phyloP scores from a whole-genome alignment of 1,140 invertebrate genomes.

The Pseudachorutes palmiensis region DNA sequence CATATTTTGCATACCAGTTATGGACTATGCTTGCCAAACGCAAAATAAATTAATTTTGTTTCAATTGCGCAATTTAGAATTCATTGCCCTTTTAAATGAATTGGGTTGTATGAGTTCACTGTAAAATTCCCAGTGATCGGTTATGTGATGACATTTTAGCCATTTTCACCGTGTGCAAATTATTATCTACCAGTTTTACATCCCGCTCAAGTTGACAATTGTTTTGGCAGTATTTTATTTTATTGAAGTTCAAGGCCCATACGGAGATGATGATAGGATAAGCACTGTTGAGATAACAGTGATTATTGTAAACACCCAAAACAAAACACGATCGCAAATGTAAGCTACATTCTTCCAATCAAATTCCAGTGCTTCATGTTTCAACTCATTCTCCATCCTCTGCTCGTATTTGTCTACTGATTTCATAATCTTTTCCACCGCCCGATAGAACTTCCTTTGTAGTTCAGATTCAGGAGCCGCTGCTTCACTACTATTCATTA shows the following conservation, averaged over 20 bases:
- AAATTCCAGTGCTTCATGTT: constrained; percentile 55
- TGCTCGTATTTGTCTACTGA: constrained; percentile 64
- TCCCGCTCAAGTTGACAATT: too few species aligned
- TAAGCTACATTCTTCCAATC: constrained; percentile 73
- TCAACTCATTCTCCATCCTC: constrained; percentile 57
- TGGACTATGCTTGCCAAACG: too few species aligned
- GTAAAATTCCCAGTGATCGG: too few species aligned
- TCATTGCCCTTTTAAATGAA: too few species aligned
- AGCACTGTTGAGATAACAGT: constrained; percentile 56
- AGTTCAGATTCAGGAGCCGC: constrained; percentile 33
- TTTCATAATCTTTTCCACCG: constrained; percentile 58
- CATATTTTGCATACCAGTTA: too few species aligned
- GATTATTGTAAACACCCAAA: constrained; percentile 58
- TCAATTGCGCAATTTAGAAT: too few species aligned
- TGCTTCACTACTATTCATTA: neutral
- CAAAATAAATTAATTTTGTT: too few species aligned
- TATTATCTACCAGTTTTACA: too few species aligned
- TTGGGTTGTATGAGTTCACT: too few species aligned
- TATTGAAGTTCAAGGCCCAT: constrained; percentile 40
- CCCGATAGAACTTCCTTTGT: constrained; percentile 48
- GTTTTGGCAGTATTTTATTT: neutral
- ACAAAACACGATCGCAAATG: constrained; percentile 57
- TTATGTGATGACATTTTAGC: too few species aligned
- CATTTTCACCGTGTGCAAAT: too few species aligned
- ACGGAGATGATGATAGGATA: constrained; percentile 54